A percentile compares a stretch with the other conserved stretches of the same genome.
phyloP scores from a whole-genome alignment of 2,113 vertebrate species.

The Ariopsis seemanni region DNA sequence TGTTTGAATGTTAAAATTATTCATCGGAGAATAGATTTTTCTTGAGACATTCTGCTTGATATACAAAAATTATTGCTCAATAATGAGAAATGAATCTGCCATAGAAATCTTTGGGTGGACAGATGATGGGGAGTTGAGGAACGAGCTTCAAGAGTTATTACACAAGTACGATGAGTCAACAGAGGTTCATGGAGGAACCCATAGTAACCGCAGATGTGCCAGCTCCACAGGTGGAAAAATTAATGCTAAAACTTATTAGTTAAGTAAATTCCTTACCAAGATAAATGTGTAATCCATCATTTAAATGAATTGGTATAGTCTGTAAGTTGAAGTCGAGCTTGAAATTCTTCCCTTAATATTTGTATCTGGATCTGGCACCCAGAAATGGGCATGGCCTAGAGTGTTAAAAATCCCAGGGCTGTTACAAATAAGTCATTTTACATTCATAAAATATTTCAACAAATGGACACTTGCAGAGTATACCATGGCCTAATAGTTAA shows the following conservation, averaged over 20 bases:
- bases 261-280: neutral
- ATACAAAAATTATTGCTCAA: conserved; percentile 21
- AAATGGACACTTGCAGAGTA: too few relatives aligned
- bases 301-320: neutral
- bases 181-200: neutral
- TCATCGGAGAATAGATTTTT: neutral
- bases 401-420: neutral
- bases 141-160: neutral
- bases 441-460: neutral
- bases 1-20: neutral
- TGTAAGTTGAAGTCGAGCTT: neutral
- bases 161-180: neutral
- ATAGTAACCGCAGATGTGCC: neutral
- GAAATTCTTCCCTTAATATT: neutral
- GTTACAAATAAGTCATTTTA: neutral
- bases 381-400: neutral
- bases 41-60: neutral
- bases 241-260: neutral
- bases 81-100: conserved; percentile 47
- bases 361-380: neutral
- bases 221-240: neutral
- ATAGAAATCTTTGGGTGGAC: conserved; percentile 41
- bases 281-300: neutral
- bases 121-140: conserved; percentile 19
- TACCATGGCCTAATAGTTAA: neutral